These are phyloP conservation scores for Phaedon cochleariae DNA, from an alignment of 2,888 invertebrate genomes.

Conservation along the genomic window DNA sequence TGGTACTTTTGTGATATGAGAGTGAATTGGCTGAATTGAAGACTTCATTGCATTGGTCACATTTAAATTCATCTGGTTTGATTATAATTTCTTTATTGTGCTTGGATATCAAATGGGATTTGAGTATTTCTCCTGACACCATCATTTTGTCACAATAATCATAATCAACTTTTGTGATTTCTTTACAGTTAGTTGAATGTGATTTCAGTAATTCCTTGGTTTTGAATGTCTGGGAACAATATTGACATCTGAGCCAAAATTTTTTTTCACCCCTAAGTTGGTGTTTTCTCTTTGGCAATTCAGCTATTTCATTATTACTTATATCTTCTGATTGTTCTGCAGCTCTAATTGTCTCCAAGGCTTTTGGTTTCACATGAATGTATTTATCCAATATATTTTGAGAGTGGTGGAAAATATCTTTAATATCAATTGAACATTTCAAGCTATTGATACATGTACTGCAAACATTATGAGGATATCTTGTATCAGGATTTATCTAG, in stretches of 20 bases:
- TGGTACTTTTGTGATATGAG: slow-evolving; percentile 24
- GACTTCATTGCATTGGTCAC: slow-evolving; percentile 27
- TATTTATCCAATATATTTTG: slow-evolving; percentile 26
- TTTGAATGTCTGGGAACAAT: slow-evolving; percentile 14
- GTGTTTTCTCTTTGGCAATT: not conserved
- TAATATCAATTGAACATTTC: slow-evolving; percentile 13
- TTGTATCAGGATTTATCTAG: slow-evolving; percentile 4
- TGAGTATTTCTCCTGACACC: not conserved
- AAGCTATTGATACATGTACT: slow-evolving; percentile 11
- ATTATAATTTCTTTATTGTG: not conserved
- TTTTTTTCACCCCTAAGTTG: slow-evolving; percentile 6
- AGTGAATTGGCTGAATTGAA: slow-evolving; percentile 17
- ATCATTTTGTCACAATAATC: slow-evolving; percentile 16
- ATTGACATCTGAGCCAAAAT: slow-evolving; percentile 5
- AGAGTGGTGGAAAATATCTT: slow-evolving; percentile 19
- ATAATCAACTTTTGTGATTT: slow-evolving; percentile 2
- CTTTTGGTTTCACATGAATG: not conserved
- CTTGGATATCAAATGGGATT: slow-evolving; percentile 12
- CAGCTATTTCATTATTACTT: not conserved
- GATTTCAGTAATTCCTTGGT: not conserved
- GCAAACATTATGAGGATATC: slow-evolving; percentile 21
- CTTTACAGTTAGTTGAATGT: slow-evolving; percentile 8
- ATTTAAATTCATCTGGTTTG: slow-evolving; percentile 12
- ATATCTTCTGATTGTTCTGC: not conserved
- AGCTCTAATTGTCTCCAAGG: not conserved